Evolutionary conservation across 2,888 invertebrate genomes (phyloP).

Genomic region (Heliothis peltigera): DNA sequence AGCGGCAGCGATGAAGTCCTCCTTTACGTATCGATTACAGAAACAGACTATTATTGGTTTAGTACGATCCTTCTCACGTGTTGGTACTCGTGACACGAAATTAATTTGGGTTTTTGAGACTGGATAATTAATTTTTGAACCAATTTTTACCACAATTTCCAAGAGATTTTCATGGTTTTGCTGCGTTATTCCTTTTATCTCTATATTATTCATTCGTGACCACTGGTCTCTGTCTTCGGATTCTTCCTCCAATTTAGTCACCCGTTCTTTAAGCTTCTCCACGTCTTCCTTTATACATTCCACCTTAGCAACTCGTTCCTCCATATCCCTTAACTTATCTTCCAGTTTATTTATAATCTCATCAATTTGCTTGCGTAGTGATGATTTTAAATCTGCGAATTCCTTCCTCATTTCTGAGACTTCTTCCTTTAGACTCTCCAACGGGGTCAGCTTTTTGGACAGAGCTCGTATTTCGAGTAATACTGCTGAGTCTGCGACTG

Average conservation of each 20-base stretch:
- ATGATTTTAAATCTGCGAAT: constrained; percentile 7
- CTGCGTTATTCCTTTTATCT: constrained; percentile 4
- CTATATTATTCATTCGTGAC: not conserved
- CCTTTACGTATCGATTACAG: constrained; percentile 7
- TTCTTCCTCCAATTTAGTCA: not conserved
- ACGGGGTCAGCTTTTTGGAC: constrained; percentile 8
- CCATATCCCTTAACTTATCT: not conserved
- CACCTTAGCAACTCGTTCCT: not conserved
- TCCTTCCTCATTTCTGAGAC: constrained; percentile 6
- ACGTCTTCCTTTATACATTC: not conserved
- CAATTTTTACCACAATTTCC: constrained; percentile 4
- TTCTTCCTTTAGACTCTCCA: constrained; percentile 16
- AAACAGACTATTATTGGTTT: constrained; percentile 11
- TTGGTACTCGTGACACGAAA: constrained; percentile 5
- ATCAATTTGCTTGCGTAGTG: not conserved
- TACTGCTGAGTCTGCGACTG: constrained; percentile 6
- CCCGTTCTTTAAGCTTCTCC: not conserved
- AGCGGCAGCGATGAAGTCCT: constrained; percentile 7
- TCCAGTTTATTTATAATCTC: constrained; percentile 1
- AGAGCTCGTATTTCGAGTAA: constrained; percentile 14
- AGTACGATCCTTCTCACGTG: constrained; percentile 3
- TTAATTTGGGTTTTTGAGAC: constrained; percentile 5
- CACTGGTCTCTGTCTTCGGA: constrained; percentile 3
- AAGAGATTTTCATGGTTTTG: constrained; percentile 7
- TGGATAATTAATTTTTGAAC: constrained; percentile 1